Conservation (phyloP, 2,113 vertebrate genomes). For the Hyperoodon ampullatus region DNA sequence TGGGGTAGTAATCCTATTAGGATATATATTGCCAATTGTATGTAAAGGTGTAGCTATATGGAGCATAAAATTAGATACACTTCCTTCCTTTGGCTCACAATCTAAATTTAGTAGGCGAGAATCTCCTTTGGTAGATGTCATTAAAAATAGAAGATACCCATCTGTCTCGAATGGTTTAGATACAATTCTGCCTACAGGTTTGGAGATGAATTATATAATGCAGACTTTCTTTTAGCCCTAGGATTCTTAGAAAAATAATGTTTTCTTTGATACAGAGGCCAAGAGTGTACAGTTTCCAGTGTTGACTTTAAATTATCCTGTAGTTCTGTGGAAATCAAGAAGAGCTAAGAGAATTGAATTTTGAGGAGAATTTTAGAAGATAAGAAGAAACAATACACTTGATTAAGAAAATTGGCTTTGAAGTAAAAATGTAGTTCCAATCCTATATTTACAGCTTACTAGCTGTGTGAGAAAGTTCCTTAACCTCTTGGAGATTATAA, state of each 20-base stretch:
- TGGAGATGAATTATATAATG: background rate
- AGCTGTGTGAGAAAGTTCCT: conserved; percentile 9
- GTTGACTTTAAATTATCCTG: conserved; percentile 38
- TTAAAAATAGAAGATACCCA: conserved; percentile 77
- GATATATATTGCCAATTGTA: background rate
- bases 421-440: background rate
- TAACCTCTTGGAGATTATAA: background rate
- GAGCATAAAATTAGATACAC: conserved; percentile 65
- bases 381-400: background rate
- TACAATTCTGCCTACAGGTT: conserved; percentile 47
- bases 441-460: background rate
- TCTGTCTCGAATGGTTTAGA: conserved; percentile 61
- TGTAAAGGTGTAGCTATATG: conserved; percentile 56
- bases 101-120: conserved; percentile 70
- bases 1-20: conserved; percentile 34
- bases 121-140: conserved; percentile 71
- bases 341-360: conserved; percentile 15
- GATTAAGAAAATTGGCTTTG: conserved; percentile 7
- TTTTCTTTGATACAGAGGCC: conserved; percentile 22
- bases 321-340: background rate
- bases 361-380: conserved; percentile 23
- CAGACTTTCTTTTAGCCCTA: background rate
- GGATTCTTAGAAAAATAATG: conserved; percentile 47
- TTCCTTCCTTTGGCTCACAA: conserved; percentile 63
- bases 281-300: background rate